Base-by-base conservation (phyloP, 2,888 invertebrate species). In the Exocentrus adspersus region DNA sequence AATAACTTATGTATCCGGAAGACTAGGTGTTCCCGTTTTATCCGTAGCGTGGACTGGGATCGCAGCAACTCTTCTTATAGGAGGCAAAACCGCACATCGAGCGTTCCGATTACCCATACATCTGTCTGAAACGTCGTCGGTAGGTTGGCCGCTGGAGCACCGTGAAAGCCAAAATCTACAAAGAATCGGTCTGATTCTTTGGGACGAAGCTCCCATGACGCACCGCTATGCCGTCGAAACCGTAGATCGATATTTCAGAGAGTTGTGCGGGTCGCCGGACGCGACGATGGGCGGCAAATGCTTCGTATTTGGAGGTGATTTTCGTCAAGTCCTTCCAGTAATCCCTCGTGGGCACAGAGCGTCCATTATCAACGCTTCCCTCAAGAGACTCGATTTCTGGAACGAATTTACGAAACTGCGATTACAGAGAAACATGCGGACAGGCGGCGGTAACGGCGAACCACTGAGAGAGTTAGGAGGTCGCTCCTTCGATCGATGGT, bases 51-150 rank as follows among this genome's bases (percentile, higher is more conserved):
- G 71, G 59, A 78, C 78, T 2, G 79, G 78, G 10, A 78, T 80
- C 32, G 78, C 79, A 10, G 78, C 79, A 2, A 77, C 73, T 17
- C 64, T 80, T 20, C 64, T 81, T 17, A 67, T 68, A 24, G 71
- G 76, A n/a, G 82, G 81, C 4, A 68, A 72, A 62, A 83, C 82
- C 10, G 74, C 74, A 3, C 82, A 82, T 61, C 74, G 74, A 21
- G 62, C 70, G 16, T 81, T 81, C 64, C 70, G 74, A 20, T 52
- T 79, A 37, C 77, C 77, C 37, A 66, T 77, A 2, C 28, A 48
- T 1, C 1, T 72, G 0, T 30, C 30, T 6, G 32, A 54, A 9
- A 28, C 7, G 28, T 41, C 58, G 9, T 17, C 28, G 2, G 24
- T 20, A 1, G 66, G 63, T 28, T 64, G 30, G 46, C 57, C 52